phyloP scores from a whole-genome alignment of 2,113 vertebrate genomes.

The Hoplias malabaricus region DNA sequence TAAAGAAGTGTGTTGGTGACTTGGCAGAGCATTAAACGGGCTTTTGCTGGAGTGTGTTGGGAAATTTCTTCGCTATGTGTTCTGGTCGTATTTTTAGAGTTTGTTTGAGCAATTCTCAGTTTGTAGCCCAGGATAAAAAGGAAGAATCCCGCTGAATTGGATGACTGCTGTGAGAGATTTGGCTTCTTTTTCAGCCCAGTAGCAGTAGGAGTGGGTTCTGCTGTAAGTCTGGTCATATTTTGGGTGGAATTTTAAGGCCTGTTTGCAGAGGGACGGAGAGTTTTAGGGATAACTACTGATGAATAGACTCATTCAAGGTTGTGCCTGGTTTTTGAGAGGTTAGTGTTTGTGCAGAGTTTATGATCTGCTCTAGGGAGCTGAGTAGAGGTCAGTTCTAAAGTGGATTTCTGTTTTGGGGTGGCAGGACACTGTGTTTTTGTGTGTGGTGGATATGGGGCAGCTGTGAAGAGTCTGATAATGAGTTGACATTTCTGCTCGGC shows the following conservation, averaged over 20 bases:
- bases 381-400: not conserved
- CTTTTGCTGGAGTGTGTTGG: not conserved
- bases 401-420: not conserved
- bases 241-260: not conserved
- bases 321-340: not conserved
- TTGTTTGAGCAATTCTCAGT: not conserved
- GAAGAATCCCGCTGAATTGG: slow-evolving; percentile 2
- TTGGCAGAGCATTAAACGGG: not conserved
- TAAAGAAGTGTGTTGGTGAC: not conserved
- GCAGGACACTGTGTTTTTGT: not conserved
- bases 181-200: not conserved
- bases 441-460: not conserved
- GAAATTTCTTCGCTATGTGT: not conserved
- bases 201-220: not conserved
- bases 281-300: not conserved
- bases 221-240: not conserved
- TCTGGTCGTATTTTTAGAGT: not conserved
- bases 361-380: not conserved
- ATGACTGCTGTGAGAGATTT: slow-evolving; percentile 5
- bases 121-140: not conserved
- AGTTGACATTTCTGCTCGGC: slow-evolving; percentile 33
- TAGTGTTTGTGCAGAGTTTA: not conserved
- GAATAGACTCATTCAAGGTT: not conserved
- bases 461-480: slow-evolving; percentile 32
- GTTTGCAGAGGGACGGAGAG: not conserved